These are phyloP conservation scores for Cynopterus sphinx DNA, from an alignment of 2,797 vertebrate species.

Conservation along the genomic window DNA sequence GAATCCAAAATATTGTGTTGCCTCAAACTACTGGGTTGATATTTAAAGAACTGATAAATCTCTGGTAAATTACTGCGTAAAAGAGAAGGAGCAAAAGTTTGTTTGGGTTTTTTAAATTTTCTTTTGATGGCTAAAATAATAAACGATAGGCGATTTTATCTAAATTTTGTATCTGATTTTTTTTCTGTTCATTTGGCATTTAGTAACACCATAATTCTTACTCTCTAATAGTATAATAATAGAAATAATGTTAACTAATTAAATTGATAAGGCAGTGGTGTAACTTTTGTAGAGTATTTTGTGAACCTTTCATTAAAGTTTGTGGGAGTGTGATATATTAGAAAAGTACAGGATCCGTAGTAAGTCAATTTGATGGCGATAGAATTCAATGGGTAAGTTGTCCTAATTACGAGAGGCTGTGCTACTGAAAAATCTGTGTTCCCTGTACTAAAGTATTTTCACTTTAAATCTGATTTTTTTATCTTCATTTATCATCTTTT, in stretches of 20 bases:
- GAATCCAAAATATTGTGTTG: constrained; percentile 1
- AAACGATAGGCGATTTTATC: background rate
- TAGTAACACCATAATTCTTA: background rate
- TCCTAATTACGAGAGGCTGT: background rate
- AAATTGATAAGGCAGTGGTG: background rate
- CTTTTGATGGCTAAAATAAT: background rate
- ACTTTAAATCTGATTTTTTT: constrained; percentile 25
- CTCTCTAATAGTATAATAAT: background rate
- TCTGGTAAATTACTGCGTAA: background rate
- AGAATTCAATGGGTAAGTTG: background rate
- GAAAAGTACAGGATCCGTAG: background rate
- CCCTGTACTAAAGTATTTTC: background rate
- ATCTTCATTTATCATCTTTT: constrained; percentile 11
- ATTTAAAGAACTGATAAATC: constrained; percentile 20
- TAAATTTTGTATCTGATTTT: background rate
- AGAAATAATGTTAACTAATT: background rate
- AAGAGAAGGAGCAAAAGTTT: background rate
- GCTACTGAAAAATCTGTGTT: constrained; percentile 1
- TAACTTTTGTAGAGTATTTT: background rate
- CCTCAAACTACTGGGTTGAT: constrained; percentile 46
- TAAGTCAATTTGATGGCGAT: background rate
- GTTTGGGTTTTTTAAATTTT: background rate
- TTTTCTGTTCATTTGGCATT: background rate
- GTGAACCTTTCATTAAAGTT: background rate
- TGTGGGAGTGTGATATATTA: background rate